phyloP scores from a whole-genome alignment of 2,888 invertebrate species.

The Eupsilia transversa region DNA sequence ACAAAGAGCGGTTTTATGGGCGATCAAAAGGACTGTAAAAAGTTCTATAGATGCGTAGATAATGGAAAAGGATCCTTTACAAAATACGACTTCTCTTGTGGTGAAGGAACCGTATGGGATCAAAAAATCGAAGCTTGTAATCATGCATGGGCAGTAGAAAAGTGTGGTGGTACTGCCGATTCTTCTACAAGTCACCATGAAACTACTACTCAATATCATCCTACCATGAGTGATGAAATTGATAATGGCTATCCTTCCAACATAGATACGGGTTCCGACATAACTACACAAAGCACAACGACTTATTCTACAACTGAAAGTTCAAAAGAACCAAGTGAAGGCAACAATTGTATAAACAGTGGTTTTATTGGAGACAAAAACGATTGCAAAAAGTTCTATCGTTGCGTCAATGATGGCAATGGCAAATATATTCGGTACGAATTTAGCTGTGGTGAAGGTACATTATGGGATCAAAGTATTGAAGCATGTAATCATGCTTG shows the following conservation, averaged over 20 bases:
- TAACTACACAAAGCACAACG: slow-evolving; percentile 50
- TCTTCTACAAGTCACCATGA: slow-evolving; percentile 54
- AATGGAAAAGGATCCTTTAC: slow-evolving; percentile 85
- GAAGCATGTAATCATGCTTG: slow-evolving; percentile 90
- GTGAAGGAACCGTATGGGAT: slow-evolving; percentile 92
- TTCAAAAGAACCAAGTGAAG: slow-evolving; percentile 48
- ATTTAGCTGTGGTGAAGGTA: slow-evolving; percentile 90
- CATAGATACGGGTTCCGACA: slow-evolving; percentile 19
- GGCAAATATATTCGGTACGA: slow-evolving; percentile 86
- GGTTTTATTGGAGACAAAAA: slow-evolving; percentile 90
- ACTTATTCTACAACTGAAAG: slow-evolving; percentile 50
- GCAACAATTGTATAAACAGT: slow-evolving; percentile 76
- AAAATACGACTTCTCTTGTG: slow-evolving; percentile 90
- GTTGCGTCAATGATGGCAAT: slow-evolving; percentile 90
- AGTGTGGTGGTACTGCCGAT: slow-evolving; percentile 67
- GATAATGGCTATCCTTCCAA: slow-evolving; percentile 58
- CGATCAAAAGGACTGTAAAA: slow-evolving; percentile 90
- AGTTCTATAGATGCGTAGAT: slow-evolving; percentile 93
- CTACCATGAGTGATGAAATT: slow-evolving; percentile 55
- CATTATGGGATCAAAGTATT: slow-evolving; percentile 90
- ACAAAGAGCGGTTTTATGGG: slow-evolving; percentile 91
- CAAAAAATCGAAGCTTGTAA: slow-evolving; percentile 90
- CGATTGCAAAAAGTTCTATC: slow-evolving; percentile 92
- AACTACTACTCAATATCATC: slow-evolving; percentile 55
- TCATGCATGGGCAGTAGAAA: slow-evolving; percentile 85